Percentiles rank a stretch among this genome's conserved stretches.
Conservation (phyloP, 1,140 invertebrate genomes). For the Diprion similis region DNA sequence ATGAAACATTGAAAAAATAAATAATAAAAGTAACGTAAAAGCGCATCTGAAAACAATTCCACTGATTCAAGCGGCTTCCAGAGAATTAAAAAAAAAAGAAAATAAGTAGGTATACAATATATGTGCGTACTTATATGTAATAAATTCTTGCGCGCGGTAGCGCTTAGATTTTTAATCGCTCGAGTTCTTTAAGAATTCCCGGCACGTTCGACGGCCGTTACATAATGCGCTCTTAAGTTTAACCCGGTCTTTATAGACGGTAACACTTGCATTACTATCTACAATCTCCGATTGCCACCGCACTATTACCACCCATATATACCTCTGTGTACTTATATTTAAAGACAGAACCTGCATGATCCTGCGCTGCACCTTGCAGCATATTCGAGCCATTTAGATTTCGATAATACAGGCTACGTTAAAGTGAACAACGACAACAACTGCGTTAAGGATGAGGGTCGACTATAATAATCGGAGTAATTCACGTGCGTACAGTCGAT, state of each 20-base stretch:
- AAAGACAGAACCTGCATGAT: background rate
- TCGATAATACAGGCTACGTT: background rate
- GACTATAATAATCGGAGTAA: background rate
- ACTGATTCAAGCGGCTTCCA: background rate
- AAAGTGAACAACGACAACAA: background rate
- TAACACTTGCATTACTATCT: background rate
- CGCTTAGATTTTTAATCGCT: conserved; percentile 4
- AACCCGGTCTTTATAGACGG: background rate
- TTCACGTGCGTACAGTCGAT: background rate
- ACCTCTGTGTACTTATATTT: background rate
- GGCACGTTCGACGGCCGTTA: background rate
- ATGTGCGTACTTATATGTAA: background rate
- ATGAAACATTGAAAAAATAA: background rate
- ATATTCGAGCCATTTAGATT: background rate
- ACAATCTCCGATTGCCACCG: conserved; percentile 4
- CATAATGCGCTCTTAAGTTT: background rate
- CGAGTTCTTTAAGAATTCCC: background rate
- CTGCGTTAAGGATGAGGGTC: background rate
- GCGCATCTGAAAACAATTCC: background rate
- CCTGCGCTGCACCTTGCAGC: background rate
- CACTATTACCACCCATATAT: background rate
- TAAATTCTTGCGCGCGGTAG: background rate
- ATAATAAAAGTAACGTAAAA: background rate
- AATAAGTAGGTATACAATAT: too few species aligned
- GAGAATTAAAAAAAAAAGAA: background rate